These are phyloP conservation scores for Trichacis sp. DNA, from an alignment of 2,888 invertebrate genomes.

Conservation along the genomic window DNA sequence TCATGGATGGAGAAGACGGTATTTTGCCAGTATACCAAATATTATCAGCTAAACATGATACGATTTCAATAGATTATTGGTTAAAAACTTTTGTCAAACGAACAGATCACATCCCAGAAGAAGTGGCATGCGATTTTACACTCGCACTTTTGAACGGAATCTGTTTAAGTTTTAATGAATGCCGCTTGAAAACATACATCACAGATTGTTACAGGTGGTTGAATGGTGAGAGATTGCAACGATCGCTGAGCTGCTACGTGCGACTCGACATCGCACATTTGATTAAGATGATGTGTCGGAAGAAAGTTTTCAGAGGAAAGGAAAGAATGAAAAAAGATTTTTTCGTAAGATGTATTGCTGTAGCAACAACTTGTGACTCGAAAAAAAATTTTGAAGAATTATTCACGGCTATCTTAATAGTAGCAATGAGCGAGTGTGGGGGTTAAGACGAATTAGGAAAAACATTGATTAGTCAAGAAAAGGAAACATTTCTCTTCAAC, in stretches of 20 bases:
- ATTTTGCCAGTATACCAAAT: constrained; percentile 47
- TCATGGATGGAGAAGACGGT: constrained; percentile 27
- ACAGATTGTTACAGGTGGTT: constrained; percentile 26
- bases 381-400: constrained; percentile 5
- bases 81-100: constrained; percentile 41
- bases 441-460: constrained; percentile 6
- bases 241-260: constrained; percentile 20
- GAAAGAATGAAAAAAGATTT: constrained; percentile 35
- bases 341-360: constrained; percentile 33
- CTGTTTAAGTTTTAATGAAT: constrained; percentile 41
- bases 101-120: constrained; percentile 30
- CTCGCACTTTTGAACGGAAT: constrained; percentile 43
- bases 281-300: constrained; percentile 39
- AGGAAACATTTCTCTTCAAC: neutral
- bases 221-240: neutral
- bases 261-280: constrained; percentile 49
- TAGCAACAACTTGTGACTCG: constrained; percentile 1
- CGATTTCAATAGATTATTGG: constrained; percentile 39
- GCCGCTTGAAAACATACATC: constrained; percentile 24
- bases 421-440: constrained; percentile 13
- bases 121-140: constrained; percentile 43
- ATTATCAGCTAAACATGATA: constrained; percentile 48
- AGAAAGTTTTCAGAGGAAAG: constrained; percentile 34
- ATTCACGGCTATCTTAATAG: constrained; percentile 1
- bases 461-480: neutral